phyloP scores from a whole-genome alignment of 1,140 invertebrate genomes.

The Drosophila yakuba region DNA sequence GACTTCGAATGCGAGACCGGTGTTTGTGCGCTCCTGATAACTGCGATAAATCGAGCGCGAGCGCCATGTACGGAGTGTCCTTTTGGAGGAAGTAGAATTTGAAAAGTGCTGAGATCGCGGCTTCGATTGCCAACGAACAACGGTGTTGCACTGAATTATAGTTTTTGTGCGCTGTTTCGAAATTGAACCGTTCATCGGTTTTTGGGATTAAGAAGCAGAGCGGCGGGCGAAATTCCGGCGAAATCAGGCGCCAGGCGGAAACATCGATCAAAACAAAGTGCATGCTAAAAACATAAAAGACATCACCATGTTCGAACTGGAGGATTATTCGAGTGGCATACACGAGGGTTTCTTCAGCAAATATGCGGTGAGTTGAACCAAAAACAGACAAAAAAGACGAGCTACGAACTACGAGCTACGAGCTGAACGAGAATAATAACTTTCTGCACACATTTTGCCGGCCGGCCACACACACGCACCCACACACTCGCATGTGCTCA shows the following conservation, averaged over 20 bases:
- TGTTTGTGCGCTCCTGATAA: neutral
- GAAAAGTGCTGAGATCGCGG: neutral
- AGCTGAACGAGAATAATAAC: slow-evolving; percentile 30
- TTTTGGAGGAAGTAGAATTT: neutral
- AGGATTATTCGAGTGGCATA: slow-evolving; percentile 81
- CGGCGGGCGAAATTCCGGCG: neutral
- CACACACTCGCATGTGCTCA: slow-evolving; percentile 9
- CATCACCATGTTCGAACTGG: slow-evolving; percentile 79
- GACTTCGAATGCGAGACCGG: neutral
- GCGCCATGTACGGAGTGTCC: slow-evolving; percentile 3
- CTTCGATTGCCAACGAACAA: neutral
- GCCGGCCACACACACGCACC: slow-evolving; percentile 49
- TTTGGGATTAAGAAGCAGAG: neutral
- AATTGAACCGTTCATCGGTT: neutral
- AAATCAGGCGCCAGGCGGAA: slow-evolving; percentile 13
- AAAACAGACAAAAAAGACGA: neutral
- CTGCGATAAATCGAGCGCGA: slow-evolving; percentile 10
- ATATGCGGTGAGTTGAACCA: slow-evolving; percentile 73
- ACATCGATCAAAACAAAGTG: slow-evolving; percentile 74
- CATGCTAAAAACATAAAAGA: slow-evolving; percentile 32
- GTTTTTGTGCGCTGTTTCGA: neutral
- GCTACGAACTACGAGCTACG: slow-evolving; percentile 10
- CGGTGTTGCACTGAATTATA: neutral
- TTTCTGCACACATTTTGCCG: slow-evolving; percentile 53
- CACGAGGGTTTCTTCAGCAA: slow-evolving; percentile 83